Conservation (phyloP, 2,888 invertebrate genomes). For the Trisateles emortualis region DNA sequence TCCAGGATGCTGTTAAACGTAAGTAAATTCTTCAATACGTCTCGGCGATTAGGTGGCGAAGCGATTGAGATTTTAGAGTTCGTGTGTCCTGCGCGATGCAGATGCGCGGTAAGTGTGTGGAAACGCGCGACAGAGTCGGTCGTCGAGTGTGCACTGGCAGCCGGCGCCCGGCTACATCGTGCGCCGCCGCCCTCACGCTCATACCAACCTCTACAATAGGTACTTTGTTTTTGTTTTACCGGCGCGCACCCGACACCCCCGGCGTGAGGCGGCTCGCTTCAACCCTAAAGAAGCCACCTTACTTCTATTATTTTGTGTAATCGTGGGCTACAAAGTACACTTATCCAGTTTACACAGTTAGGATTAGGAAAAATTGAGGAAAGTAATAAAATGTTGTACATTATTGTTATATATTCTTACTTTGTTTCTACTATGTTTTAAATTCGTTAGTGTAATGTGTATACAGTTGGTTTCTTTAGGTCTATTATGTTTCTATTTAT, state of each 20-base stretch:
- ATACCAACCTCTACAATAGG: conserved; percentile 55
- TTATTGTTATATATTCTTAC: neutral
- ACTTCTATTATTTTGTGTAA: conserved; percentile 41
- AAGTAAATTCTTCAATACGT: conserved; percentile 30
- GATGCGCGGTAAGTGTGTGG: conserved; percentile 56
- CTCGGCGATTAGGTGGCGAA: conserved; percentile 29
- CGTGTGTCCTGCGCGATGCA: conserved; percentile 60
- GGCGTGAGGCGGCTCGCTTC: conserved; percentile 21
- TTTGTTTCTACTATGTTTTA: neutral
- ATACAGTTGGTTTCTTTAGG: conserved; percentile 5
- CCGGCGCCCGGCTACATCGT: conserved; percentile 50
- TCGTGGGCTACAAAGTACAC: conserved; percentile 20
- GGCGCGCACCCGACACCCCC: conserved; percentile 48
- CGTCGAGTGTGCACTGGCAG: conserved; percentile 75
- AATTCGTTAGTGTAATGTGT: neutral
- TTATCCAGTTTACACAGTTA: neutral
- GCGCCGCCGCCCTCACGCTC: conserved; percentile 65
- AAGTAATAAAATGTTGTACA: neutral
- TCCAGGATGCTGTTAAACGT: conserved; percentile 20
- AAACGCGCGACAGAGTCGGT: conserved; percentile 71
- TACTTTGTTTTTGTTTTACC: conserved; percentile 64
- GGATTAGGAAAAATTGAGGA: neutral
- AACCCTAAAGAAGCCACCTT: conserved; percentile 46
- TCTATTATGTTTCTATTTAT: neutral
- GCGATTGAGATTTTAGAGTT: conserved; percentile 38